These are phyloP conservation scores for Poliocrania exsul DNA, from an alignment of 2,797 vertebrate species.

Conservation along the genomic window DNA sequence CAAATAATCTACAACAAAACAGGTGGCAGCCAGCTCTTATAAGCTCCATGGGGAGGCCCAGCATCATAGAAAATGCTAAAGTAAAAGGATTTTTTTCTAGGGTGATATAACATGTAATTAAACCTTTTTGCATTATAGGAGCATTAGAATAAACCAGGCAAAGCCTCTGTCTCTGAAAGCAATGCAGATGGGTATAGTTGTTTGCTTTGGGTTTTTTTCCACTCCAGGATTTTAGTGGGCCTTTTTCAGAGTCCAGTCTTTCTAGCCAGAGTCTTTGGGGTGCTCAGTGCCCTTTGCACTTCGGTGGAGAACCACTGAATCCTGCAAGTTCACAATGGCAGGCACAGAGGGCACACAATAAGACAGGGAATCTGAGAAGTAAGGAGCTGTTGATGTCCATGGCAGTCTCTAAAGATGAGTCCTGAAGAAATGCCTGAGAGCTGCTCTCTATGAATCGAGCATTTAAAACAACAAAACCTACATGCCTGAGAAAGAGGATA, in stretches of 20 bases:
- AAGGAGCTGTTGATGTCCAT: background rate
- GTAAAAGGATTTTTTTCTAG: background rate
- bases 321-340: background rate
- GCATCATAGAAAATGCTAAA: background rate
- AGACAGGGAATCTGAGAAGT: background rate
- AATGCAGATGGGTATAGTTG: background rate
- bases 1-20: background rate
- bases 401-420: background rate
- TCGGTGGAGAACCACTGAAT: background rate
- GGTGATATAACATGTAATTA: background rate
- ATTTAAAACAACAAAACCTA: background rate
- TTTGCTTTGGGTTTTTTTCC: background rate
- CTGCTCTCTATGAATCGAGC: background rate
- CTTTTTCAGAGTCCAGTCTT: background rate
- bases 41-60: background rate
- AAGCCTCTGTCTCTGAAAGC: background rate
- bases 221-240: background rate
- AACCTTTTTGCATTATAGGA: background rate
- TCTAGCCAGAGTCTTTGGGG: background rate
- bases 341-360: accelerated
- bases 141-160: background rate
- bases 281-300: background rate
- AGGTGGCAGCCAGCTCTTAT: background rate
- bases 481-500: background rate
- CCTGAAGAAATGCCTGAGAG: background rate